A percentile compares a stretch with the other conserved stretches of the same genome.
Evolutionary conservation across 1,140 invertebrate genomes (phyloP).

Genomic region (Cydia pomonella): DNA sequence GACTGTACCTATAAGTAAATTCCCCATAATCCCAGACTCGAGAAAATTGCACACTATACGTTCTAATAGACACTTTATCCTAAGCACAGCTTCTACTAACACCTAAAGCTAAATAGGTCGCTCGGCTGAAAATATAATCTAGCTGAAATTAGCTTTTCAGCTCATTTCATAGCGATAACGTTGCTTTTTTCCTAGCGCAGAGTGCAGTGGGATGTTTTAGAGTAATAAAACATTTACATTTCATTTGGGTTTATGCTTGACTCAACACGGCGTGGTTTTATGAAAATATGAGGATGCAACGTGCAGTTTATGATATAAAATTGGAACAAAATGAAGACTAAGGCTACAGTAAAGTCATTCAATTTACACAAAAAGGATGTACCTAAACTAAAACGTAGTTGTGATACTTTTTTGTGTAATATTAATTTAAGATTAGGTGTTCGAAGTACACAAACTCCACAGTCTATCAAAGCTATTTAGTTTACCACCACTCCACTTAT

Average conservation of each 20-base stretch:
- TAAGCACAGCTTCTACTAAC: neutral
- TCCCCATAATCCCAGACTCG: neutral
- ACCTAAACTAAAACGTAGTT: too few relatives aligned
- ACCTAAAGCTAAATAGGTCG: conserved; percentile 12
- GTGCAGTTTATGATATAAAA: neutral
- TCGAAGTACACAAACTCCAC: too few relatives aligned
- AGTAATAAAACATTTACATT: conserved; percentile 18
- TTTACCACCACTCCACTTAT: too few relatives aligned
- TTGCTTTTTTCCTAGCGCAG: neutral
- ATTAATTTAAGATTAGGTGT: too few relatives aligned
- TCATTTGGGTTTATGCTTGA: neutral
- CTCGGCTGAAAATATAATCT: neutral
- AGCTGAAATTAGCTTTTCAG: conserved; percentile 14
- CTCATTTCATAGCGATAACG: conserved; percentile 12
- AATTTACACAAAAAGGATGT: too few relatives aligned
- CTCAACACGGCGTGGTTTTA: neutral
- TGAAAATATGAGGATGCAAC: neutral
- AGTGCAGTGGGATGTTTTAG: neutral
- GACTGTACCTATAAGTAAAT: neutral
- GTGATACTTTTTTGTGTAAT: too few relatives aligned
- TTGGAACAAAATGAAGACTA: neutral
- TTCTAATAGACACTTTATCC: neutral
- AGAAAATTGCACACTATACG: conserved; percentile 12
- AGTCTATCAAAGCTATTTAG: too few relatives aligned
- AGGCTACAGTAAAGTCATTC: too few relatives aligned